Evolutionary conservation across 2,888 invertebrate genomes (phyloP), one percentile per base, ranked within the genome.

Genomic region (Andrena hattorfiana): DNA sequence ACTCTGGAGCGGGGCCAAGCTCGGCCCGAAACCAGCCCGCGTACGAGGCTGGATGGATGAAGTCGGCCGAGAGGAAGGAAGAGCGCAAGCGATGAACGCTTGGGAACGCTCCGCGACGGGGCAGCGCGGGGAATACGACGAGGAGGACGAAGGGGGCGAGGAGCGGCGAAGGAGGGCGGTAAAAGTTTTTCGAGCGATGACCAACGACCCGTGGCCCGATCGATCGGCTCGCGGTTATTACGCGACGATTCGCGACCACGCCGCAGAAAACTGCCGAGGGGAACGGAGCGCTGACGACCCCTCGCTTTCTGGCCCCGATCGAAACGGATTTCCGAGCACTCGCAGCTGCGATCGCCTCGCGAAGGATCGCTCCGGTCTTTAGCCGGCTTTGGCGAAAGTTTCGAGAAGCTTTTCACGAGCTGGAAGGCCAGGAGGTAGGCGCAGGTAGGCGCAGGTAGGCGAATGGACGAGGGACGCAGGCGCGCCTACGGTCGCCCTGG

Each of bases 1-100:
- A 75, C 83, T 81, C 86, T 89, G 89, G 89, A 87, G 51, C 23
- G 13, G 13, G 28, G 86, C 89, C 89, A 89, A 84, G 6, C 80
- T 81, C 64, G 69, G 56, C 70, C 59, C 78, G 66, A 80, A 83
- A 73, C 60, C 73, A 70, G 71, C 72, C 82, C 70, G 77, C 78
- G 72, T 70, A 85, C 77, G 70, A 75, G 74, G 66, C 80, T 62
- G 64, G 79, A 83, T 70, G 74, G 69, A 78, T 79, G 70, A 86
- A 85, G 71, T 67, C 59, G 64, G 23, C 59, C 51, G 60, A 72
- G 76, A 54, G 70, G 51, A 63, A 63, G 32, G 23, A 8, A n/a
- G 49, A 70, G 28, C 54, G 59, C 20, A 30, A 32, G 1, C 20
- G 28, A 13, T 5, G 62, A 13, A 26, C 49, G n/a, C 1, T 32